Evolutionary conservation across 2,113 vertebrate species (phyloP), one percentile per base, ranked within the genome.

Genomic region (Plotosus lineatus): DNA sequence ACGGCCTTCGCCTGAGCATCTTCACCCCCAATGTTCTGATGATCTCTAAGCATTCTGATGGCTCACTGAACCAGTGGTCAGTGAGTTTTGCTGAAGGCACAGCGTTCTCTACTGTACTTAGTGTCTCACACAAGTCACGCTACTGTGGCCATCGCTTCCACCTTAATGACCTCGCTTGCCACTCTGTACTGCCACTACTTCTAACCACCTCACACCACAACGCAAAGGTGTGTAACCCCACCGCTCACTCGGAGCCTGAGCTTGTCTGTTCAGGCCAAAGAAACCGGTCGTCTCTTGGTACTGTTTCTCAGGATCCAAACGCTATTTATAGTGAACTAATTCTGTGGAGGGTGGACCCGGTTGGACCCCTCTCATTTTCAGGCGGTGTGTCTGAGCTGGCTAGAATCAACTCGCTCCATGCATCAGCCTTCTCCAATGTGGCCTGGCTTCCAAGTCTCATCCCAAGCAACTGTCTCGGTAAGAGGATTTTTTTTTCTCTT

Each of bases 101-200:
- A 53, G 97, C 96, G 82, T 99, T 98, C 93, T 98, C 97, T 73
- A 96, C 96, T 71, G 96, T 99, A 81, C 95, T 99, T 75, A 98
- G 97, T 83, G 96, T 99, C 86, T 98, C 97, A 21, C 97, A 99
- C 87, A 97, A 98, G 92, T 98, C 95, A 0, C 93, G 98, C 68
- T 99, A 99, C 38, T 99, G 97, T 87, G 98, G 98, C 71, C 98
- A 99, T 89, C 97, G 97, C 83, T 99, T 99, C 92, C 98, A 99
- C 93, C 96, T 99, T 81, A 99, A 97, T 44, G 96, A 97, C 84
- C 92, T 99, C 88, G 98, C 98, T 88, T 99, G 98, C 89, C 98
- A 99, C 87, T 97, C 98, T 38, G 90, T 98, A 40, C 94, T 99
- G 83, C 98, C 98, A 4, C 93, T 99, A 79, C 91, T 99, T 55